These are phyloP conservation scores for Varanus salvator DNA, from an alignment of 2,113 vertebrate genomes.

Conservation along the genomic window DNA sequence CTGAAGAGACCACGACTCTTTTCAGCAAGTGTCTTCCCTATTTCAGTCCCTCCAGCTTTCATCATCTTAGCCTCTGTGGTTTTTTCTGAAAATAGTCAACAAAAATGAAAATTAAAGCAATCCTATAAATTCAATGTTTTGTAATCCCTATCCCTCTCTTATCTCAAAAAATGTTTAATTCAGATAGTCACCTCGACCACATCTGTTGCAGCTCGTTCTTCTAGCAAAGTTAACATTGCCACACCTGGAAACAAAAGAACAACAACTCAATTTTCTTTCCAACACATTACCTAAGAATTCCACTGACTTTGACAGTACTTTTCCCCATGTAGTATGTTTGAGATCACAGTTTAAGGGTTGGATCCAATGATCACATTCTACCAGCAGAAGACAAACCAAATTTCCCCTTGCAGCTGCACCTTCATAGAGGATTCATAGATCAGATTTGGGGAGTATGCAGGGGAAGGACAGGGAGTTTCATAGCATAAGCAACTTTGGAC, in stretches of 20 bases:
- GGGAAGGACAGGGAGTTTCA: too few relatives aligned
- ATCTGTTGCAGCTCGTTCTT: constrained; percentile 96
- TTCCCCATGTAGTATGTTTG: background rate
- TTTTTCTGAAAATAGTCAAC: constrained; percentile 84
- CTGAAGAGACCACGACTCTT: constrained; percentile 98
- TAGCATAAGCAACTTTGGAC: too few relatives aligned
- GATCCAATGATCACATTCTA: too few relatives aligned
- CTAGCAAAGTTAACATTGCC: constrained; percentile 97
- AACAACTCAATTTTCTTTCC: background rate
- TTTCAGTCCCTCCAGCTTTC: constrained; percentile 98
- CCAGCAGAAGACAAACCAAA: too few relatives aligned
- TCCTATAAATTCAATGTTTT: background rate
- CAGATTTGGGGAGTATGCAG: too few relatives aligned
- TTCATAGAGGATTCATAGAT: too few relatives aligned
- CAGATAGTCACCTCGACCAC: constrained; percentile 86
- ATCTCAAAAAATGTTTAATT: rapidly evolving
- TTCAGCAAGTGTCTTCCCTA: constrained; percentile 97
- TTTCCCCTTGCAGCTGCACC: too few relatives aligned
- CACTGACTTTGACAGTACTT: background rate
- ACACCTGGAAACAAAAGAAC: constrained; percentile 79
- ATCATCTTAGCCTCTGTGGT: constrained; percentile 99
- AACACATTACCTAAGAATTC: background rate
- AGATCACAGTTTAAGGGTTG: too few relatives aligned
- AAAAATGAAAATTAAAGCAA: background rate
- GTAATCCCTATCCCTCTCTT: background rate